phyloP scores from a whole-genome alignment of 2,797 vertebrate genomes.

The Channa striata region DNA sequence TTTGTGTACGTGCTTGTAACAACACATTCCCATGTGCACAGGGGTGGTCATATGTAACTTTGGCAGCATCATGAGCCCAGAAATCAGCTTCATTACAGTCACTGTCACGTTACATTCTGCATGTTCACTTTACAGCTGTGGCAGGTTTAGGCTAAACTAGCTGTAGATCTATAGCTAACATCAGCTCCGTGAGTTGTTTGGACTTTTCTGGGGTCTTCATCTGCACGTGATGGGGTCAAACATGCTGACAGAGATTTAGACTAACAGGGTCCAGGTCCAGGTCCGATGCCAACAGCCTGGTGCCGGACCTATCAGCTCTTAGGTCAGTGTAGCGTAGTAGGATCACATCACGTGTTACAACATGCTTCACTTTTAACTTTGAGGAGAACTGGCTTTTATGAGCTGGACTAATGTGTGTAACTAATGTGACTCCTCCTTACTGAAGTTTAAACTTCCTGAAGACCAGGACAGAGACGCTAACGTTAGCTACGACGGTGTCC shows the following conservation, averaged over 20 bases:
- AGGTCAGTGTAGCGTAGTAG: no score
- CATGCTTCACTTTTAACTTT: no score
- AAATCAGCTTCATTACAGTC: not conserved
- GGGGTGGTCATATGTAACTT: not conserved
- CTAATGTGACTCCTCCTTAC: not conserved
- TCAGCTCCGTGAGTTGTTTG: not conserved
- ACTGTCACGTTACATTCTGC: not conserved
- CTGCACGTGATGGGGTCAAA: not conserved
- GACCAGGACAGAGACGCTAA: not conserved
- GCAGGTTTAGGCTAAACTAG: not conserved
- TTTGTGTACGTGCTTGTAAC: not conserved
- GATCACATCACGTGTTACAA: no score
- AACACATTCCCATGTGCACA: not conserved
- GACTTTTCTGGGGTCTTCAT: not conserved
- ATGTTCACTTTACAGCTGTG: no score
- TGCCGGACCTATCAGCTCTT: not conserved
- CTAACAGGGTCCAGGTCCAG: no score
- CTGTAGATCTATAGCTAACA: not conserved
- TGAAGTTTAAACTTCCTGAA: not conserved
- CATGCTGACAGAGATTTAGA: not conserved
- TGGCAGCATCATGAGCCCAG: not conserved
- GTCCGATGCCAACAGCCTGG: not conserved
- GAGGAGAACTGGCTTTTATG: no score
- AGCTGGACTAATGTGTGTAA: not conserved
- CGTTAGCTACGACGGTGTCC: no score